Evolutionary conservation across 1,140 invertebrate species (phyloP).

Genomic region (Cydia splendana): DNA sequence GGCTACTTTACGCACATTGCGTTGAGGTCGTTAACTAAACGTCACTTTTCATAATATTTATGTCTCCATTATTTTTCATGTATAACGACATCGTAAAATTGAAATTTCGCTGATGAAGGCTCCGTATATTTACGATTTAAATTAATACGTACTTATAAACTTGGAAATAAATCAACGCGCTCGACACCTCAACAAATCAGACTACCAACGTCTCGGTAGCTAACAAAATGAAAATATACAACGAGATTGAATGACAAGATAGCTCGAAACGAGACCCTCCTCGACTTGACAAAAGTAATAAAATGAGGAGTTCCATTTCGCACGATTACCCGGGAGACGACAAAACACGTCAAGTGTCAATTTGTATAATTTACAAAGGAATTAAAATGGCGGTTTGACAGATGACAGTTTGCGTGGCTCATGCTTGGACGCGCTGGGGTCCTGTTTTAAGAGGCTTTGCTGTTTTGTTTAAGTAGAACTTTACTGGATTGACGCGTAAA

Average conservation of each 20-base stretch:
- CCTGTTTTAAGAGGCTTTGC: constrained; percentile 32
- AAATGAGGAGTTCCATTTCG: constrained; percentile 65
- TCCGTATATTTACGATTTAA: constrained; percentile 35
- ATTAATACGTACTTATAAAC: constrained; percentile 32
- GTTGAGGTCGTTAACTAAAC: constrained; percentile 70
- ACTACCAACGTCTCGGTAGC: constrained; percentile 23
- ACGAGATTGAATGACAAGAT: constrained; percentile 42
- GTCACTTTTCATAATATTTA: constrained; percentile 76
- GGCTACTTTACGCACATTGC: constrained; percentile 71
- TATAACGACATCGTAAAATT: constrained; percentile 67
- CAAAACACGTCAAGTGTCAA: constrained; percentile 75
- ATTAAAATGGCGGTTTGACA: constrained; percentile 73
- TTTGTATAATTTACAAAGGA: constrained; percentile 70
- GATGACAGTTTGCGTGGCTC: constrained; percentile 60
- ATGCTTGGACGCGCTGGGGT: constrained; percentile 34
- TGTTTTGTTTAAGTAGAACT: constrained; percentile 9
- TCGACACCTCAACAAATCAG: constrained; percentile 31
- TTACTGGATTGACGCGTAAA: background rate
- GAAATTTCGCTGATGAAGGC: constrained; percentile 51
- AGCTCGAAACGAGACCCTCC: constrained; percentile 40
- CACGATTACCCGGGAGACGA: constrained; percentile 72
- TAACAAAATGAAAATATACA: constrained; percentile 40
- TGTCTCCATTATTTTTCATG: constrained; percentile 75
- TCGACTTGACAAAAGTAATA: constrained; percentile 54
- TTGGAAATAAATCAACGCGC: constrained; percentile 26